A percentile compares a stretch with the other conserved stretches of the same genome.
These are phyloP conservation scores for Trachymyrmex septentrionalis DNA, from an alignment of 1,140 invertebrate species.

Conservation along the genomic window DNA sequence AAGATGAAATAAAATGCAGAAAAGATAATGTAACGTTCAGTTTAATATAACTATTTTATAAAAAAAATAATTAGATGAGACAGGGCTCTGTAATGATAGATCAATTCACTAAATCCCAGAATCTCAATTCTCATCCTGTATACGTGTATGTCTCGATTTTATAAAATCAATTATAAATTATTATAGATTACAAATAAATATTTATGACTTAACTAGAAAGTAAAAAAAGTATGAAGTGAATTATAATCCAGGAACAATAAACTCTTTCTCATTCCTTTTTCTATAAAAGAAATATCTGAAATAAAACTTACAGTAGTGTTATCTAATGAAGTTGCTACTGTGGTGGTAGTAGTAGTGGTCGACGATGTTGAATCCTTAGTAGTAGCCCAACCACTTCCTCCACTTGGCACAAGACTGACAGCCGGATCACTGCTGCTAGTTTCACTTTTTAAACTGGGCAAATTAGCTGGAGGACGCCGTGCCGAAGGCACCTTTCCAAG, in stretches of 20 bases:
- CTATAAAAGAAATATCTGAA: background rate
- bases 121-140: no score
- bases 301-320: slow-evolving; percentile 78
- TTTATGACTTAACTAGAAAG: background rate
- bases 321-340: slow-evolving; percentile 83
- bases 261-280: background rate
- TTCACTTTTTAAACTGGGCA: slow-evolving; percentile 99
- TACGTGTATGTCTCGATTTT: no score
- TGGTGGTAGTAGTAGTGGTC: slow-evolving; percentile 82
- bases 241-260: background rate
- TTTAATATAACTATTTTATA: no score
- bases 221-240: background rate
- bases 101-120: no score
- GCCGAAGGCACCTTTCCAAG: slow-evolving; percentile 98
- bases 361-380: slow-evolving; percentile 84
- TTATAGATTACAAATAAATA: no score
- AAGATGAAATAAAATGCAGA: background rate
- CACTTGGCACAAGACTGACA: slow-evolving; percentile 91
- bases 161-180: no score
- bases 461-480: slow-evolving; percentile 97
- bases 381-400: slow-evolving; percentile 91
- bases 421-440: slow-evolving; percentile 92
- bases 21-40: background rate
- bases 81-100: no score
- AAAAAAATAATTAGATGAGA: no score